Evolutionary conservation across 2,888 invertebrate genomes (phyloP).

Genomic region (Ochropacha duplaris): DNA sequence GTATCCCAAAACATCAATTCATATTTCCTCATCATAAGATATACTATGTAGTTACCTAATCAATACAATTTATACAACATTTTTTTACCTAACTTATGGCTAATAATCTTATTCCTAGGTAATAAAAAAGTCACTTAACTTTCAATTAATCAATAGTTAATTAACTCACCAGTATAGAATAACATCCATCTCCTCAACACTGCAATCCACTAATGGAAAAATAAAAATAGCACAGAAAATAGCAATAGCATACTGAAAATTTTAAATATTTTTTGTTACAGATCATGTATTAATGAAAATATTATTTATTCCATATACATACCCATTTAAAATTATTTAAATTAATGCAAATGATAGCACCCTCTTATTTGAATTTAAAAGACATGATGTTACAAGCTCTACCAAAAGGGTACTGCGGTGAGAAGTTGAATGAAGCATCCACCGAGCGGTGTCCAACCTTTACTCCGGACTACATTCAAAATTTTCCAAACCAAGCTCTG

Average conservation of each 20-base stretch:
- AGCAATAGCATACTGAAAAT: background rate
- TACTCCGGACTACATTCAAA: slow-evolving; percentile 67
- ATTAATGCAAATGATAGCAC: slow-evolving; percentile 4
- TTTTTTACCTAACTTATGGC: too few species aligned
- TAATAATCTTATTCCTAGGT: too few species aligned
- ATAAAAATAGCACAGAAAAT: background rate
- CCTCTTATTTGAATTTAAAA: slow-evolving; percentile 33
- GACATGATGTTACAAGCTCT: slow-evolving; percentile 51
- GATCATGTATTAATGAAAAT: background rate
- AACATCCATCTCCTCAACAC: background rate
- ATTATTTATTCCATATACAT: too few species aligned
- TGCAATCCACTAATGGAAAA: background rate
- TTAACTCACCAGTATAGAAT: background rate
- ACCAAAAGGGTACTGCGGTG: slow-evolving; percentile 54
- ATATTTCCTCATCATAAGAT: too few species aligned
- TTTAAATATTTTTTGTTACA: background rate
- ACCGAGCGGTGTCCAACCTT: slow-evolving; percentile 39
- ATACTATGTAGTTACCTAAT: too few species aligned
- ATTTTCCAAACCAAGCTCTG: slow-evolving; percentile 56
- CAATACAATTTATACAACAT: too few species aligned
- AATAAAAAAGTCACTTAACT: background rate
- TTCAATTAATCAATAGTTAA: background rate
- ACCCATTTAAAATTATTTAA: background rate
- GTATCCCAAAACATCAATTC: too few species aligned
- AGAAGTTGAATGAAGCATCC: slow-evolving; percentile 40